Conservation (phyloP, 2,113 vertebrate species). For the Onychostruthus taczanowskii region DNA sequence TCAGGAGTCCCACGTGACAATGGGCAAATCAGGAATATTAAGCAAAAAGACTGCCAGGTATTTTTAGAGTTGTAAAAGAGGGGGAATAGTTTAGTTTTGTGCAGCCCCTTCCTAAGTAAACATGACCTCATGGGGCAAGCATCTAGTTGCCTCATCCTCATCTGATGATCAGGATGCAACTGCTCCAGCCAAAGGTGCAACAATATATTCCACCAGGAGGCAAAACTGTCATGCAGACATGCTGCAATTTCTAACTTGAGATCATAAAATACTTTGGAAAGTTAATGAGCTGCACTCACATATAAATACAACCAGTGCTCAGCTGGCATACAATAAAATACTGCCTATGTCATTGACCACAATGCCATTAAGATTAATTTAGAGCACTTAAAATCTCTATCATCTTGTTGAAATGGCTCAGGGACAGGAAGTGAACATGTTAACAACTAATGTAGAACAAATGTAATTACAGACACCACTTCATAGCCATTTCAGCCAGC, state of each 20-base stretch:
- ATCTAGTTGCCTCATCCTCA: not conserved
- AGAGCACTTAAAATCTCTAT: conserved; percentile 4
- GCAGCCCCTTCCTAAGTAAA: not conserved
- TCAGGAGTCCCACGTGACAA: not conserved
- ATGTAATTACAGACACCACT: not conserved
- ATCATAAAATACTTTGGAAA: conserved; percentile 47
- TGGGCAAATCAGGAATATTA: not conserved
- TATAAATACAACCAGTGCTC: conserved; percentile 46
- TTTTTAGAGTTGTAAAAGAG: not conserved
- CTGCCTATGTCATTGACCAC: conserved; percentile 28
- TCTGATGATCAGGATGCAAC: not conserved
- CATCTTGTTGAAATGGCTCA: conserved; percentile 25
- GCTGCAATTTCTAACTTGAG: conserved; percentile 14
- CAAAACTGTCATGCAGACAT: not conserved
- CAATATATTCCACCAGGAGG: not conserved
- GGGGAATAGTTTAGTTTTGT: not conserved
- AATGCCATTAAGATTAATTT: conserved; percentile 48
- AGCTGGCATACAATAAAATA: conserved; percentile 38
- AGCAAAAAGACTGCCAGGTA: not conserved
- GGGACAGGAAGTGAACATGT: conserved; percentile 20
- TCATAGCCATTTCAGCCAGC: not conserved
- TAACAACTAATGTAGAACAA: conserved; percentile 33
- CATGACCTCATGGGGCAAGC: not conserved
- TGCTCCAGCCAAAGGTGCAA: not conserved
- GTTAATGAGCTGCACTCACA: conserved; percentile 50